Conservation (phyloP, 1,140 invertebrate genomes). For the Drosophila serrata region DNA sequence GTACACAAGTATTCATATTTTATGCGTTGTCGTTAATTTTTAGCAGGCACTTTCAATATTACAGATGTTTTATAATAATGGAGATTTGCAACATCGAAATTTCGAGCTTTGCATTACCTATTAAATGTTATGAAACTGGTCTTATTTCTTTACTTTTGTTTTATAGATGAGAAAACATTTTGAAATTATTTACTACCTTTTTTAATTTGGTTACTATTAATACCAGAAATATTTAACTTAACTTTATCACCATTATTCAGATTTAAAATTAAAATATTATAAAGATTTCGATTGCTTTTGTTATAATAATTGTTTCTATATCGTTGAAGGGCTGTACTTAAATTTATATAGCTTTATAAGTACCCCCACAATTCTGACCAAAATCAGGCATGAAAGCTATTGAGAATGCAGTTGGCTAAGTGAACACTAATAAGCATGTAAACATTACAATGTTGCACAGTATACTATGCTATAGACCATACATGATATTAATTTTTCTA, state of each 20-base stretch:
- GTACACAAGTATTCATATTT: conserved; percentile 10
- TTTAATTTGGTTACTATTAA: not conserved
- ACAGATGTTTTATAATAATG: conserved; percentile 7
- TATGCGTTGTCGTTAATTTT: conserved; percentile 18
- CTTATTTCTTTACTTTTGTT: not conserved
- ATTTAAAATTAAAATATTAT: not conserved
- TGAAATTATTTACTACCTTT: not conserved
- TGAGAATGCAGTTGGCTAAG: not conserved
- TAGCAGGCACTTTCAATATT: not conserved
- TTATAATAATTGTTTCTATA: conserved; percentile 2
- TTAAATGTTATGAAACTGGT: not conserved
- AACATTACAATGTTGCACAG: conserved; percentile 25
- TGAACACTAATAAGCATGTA: conserved; percentile 14
- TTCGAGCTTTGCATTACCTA: not conserved
- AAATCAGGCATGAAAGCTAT: conserved; percentile 19
- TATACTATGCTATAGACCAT: conserved; percentile 10
- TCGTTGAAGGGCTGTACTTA: not conserved
- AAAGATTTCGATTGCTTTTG: not conserved
- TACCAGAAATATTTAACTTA: not conserved
- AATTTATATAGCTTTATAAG: conserved; percentile 6
- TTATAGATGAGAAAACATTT: not conserved
- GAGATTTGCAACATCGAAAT: not conserved
- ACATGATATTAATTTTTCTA: conserved; percentile 19
- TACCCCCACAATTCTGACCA: conserved; percentile 3
- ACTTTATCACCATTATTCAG: not conserved